Base-by-base conservation (phyloP, 2,888 invertebrate genomes). In the Galerucella calmariensis region DNA sequence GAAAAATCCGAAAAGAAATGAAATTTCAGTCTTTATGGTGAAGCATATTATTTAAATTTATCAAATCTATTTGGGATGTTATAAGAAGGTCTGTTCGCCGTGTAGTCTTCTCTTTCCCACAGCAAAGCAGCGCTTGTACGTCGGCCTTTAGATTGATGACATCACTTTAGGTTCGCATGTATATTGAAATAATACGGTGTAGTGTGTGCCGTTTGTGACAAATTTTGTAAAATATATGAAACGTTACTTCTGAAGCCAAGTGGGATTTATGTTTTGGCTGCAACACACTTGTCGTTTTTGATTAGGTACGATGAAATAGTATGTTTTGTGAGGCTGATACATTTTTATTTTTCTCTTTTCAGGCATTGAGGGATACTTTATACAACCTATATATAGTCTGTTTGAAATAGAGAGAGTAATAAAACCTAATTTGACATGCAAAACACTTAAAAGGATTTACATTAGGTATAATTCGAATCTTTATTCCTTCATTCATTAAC, bases 31-130 rank as follows among this genome's bases (percentile, higher is more conserved):
- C 66, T 66, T 56, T 74, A 74, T 71, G 70, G 83, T 84, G 79
- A 81, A 82, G 82, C 81, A 84, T 85, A 85, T 85, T 86, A 86
- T 86, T 86, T 84, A 86, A 85, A 86, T 86, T 86, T 86, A 86
- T 86, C 85, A 84, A 82, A 80, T 81, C 82, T 83, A 83, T 84
- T 84, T 83, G 83, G 83, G 84, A 85, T 84, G 85, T 83, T 85
- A 85, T 86, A 86, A 85, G 84, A 84, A 83, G 59, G 71, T 67
- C 82, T 82, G 83, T 65, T 65, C 63, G 46, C 20, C 24, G 44
- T 44, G n/a, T 65, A 44, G 81, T 82, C 82, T 81, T 81, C 80
- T 79, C 79, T 81, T 78, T 81, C 80, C 79, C 77, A 76, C 63
- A 65, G 46, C 24, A 41, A 46, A 46, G 63, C 78, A 79, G 76